These are phyloP conservation scores for Protobothrops flavoviridis DNA, from an alignment of 2,113 vertebrate species.

Conservation along the genomic window DNA sequence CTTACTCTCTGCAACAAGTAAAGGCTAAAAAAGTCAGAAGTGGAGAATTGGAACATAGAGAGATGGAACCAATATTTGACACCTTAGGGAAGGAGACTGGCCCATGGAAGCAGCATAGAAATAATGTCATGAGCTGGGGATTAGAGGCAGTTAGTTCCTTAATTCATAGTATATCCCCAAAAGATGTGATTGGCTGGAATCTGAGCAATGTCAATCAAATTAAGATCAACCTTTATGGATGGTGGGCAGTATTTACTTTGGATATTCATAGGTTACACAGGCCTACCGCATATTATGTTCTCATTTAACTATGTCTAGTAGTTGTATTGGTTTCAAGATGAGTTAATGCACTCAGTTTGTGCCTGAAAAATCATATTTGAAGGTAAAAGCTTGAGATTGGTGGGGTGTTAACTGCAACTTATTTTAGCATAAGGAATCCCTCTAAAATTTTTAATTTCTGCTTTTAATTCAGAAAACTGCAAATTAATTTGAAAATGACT, in stretches of 20 bases:
- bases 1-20: not conserved
- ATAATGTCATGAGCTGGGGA: not conserved
- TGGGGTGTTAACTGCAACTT: not conserved
- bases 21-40: not conserved
- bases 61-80: not conserved
- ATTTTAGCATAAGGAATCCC: not conserved
- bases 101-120: not conserved
- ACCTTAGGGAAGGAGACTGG: not conserved
- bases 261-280: not conserved
- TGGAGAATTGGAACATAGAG: not conserved
- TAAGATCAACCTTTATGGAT: not conserved
- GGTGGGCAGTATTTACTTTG: not conserved
- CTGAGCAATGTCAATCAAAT: not conserved
- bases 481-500: conserved; percentile 14
- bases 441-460: not conserved
- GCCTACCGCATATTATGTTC: not conserved
- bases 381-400: not conserved
- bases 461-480: not conserved
- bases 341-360: not conserved
- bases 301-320: not conserved
- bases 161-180: not conserved
- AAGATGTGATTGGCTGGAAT: not conserved
- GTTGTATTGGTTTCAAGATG: not conserved
- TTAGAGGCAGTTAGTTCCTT: not conserved
- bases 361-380: not conserved